Conservation (phyloP, 1,140 invertebrate genomes). For the Drosophila santomea region DNA sequence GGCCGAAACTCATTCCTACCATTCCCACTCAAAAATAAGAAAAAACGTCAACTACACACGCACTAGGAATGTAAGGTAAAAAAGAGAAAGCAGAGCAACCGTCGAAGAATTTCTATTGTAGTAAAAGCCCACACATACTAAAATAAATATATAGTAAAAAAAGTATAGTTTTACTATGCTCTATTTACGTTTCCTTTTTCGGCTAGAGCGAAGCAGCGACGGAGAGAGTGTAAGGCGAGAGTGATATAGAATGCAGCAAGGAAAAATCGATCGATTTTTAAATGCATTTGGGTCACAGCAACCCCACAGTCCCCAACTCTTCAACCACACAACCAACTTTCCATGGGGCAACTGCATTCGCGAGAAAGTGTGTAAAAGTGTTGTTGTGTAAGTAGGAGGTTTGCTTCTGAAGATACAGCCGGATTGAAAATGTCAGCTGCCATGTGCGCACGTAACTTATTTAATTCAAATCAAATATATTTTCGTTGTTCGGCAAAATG, state of each 20-base stretch:
- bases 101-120: conserved; percentile 70
- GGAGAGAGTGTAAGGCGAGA: conserved; percentile 13
- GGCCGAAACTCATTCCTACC: too few species aligned
- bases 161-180: conserved; percentile 66
- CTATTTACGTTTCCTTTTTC: conserved; percentile 73
- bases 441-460: conserved; percentile 76
- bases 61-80: conserved; percentile 1
- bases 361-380: not conserved
- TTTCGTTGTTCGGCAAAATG: conserved; percentile 53
- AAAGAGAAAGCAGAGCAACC: conserved; percentile 29
- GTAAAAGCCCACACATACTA: conserved; percentile 70
- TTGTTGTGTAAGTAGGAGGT: not conserved
- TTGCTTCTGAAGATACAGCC: conserved; percentile 61
- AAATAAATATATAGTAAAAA: conserved; percentile 33
- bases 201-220: conserved; percentile 44
- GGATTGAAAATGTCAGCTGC: conserved; percentile 69
- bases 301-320: conserved; percentile 9
- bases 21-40: too few species aligned
- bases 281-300: conserved; percentile 77
- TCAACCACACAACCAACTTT: not conserved
- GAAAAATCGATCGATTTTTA: conserved; percentile 80
- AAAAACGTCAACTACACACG: too few species aligned
- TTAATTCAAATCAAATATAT: conserved; percentile 74
- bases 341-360: conserved; percentile 44
- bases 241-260: conserved; percentile 40